Evolutionary conservation across 2,888 invertebrate genomes (phyloP), one percentile per base, ranked within the genome.

Genomic region (Pristionchus fissidentatus): DNA sequence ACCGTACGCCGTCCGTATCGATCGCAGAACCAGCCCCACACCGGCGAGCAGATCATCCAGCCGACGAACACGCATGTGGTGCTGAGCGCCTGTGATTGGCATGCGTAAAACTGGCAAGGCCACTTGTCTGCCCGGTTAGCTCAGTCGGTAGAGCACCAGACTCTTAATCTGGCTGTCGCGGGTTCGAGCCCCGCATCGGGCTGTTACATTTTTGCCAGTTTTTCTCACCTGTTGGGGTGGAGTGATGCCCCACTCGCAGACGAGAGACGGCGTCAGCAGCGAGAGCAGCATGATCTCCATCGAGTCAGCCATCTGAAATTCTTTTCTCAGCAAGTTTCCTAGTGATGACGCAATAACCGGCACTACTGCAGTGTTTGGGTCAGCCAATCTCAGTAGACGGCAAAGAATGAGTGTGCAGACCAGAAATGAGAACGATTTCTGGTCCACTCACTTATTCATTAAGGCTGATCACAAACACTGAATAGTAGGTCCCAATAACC

Each of bases 241-340:
- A 91, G 95, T 95, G 87, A 97, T 95, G 91, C 95, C 95, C 97
- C 97, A 97, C 93, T 96, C 96, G 93, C 97, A 97, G 92, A 96
- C 96, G 83, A 97, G 93, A 0, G 97, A 96, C n/a, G 97, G 97
- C 35, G 96, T 96, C 57, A 97, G 93, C 85, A 97, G 97, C 90
- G 96, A 96, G 57, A 97, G 93, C 91, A 97, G 97, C 90, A 97
- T 97, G 96, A 97, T 97, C 94, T 97, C 97, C 97, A 97, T 97
- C 84, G 97, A 96, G 93, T 97, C 97, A 0, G 97, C 96, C 97
- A 97, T 97, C 97, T 96, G 96, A 92, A 96, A n/a, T n/a, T n/a
- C n/a, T n/a, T n/a, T n/a, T n/a, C 13, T n/a, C n/a, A n/a, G n/a
- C n/a, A n/a, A n/a, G n/a, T n/a, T n/a, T n/a, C n/a, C n/a, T n/a